phyloP scores from a whole-genome alignment of 2,797 vertebrate genomes.

The Florisuga fusca region DNA sequence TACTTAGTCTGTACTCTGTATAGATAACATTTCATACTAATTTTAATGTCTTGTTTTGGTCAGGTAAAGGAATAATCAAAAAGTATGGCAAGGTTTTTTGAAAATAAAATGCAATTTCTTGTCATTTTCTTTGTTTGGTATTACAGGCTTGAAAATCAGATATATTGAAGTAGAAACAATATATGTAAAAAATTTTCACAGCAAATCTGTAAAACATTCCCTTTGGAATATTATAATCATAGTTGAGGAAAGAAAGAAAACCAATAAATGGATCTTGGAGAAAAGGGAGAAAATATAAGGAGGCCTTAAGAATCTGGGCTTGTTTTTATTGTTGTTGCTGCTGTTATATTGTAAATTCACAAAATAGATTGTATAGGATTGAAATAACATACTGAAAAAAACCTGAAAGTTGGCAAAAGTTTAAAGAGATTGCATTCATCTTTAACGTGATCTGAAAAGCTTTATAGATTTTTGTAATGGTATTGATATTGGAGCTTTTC shows the following conservation, averaged over 20 bases:
- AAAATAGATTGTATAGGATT: neutral
- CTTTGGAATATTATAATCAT: neutral
- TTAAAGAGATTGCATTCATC: neutral
- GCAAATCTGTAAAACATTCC: neutral
- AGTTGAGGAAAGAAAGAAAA: neutral
- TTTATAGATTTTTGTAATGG: neutral
- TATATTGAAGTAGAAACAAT: neutral
- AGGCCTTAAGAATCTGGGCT: neutral
- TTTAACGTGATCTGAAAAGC: neutral
- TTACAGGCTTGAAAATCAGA: neutral
- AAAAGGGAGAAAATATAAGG: neutral
- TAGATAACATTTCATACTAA: neutral
- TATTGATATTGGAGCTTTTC: neutral
- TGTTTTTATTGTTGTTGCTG: neutral
- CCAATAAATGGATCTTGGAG: neutral
- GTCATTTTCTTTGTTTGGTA: neutral
- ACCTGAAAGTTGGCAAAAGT: neutral
- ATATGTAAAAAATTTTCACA: neutral
- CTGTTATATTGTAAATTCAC: neutral
- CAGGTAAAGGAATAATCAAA: neutral
- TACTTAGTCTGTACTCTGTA: neutral
- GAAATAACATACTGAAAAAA: neutral
- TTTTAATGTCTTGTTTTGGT: neutral
- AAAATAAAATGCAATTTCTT: neutral
- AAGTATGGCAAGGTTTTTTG: neutral